A percentile compares a stretch with the other conserved stretches of the same genome.
Evolutionary conservation across 2,888 invertebrate genomes (phyloP).

Genomic region (Unio pictorum): DNA sequence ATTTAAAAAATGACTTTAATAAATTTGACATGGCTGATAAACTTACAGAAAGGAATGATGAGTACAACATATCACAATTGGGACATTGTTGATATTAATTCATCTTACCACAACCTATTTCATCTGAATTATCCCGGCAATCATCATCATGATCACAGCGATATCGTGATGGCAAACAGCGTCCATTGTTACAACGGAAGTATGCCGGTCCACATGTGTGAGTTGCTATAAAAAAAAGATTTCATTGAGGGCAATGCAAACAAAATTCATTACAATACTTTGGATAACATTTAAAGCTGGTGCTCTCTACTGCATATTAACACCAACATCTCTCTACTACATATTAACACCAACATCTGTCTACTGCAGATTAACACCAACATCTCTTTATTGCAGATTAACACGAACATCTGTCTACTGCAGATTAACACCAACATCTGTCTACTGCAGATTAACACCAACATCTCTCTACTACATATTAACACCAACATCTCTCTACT

Average conservation of each 20-base stretch:
- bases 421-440: no score
- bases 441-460: no score
- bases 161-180: constrained; percentile 64
- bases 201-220: constrained; percentile 62
- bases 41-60: no score
- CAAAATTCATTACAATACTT: constrained; percentile 1
- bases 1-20: no score
- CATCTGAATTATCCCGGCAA: constrained; percentile 66
- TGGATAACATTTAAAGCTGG: background rate
- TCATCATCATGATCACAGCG: constrained; percentile 68
- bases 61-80: no score
- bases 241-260: background rate
- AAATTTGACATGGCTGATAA: no score
- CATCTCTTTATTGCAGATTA: no score
- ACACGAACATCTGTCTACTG: no score
- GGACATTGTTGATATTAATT: background rate
- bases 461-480: no score
- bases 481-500: no score
- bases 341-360: background rate
- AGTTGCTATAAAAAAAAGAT: constrained; percentile 42
- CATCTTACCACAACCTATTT: constrained; percentile 62
- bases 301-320: background rate
- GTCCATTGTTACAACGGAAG: constrained; percentile 68
- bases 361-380: no score
- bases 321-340: background rate